Percentiles rank a stretch among this genome's conserved stretches.
Evolutionary conservation across 2,888 invertebrate species (phyloP).

Genomic region (Lumbricus terrestris): DNA sequence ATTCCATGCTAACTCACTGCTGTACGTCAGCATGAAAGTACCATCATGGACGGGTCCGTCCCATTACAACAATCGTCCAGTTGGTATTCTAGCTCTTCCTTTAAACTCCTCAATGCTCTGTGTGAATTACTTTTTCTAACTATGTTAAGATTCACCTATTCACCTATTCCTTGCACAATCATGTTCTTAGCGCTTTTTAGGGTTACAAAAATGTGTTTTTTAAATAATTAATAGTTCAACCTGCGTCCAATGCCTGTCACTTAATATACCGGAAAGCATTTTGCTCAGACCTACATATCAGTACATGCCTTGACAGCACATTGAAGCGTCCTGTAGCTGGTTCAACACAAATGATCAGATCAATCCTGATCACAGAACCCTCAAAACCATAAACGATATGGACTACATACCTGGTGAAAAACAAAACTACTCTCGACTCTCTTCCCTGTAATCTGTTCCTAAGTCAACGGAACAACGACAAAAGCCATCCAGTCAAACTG

Average conservation of each 20-base stretch:
- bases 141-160: too few relatives aligned
- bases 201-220: too few relatives aligned
- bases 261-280: background rate
- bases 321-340: background rate
- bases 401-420: background rate
- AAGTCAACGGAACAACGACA: background rate
- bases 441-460: background rate
- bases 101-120: too few relatives aligned
- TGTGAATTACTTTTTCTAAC: too few relatives aligned
- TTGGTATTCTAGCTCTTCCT: too few relatives aligned
- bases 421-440: background rate
- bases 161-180: too few relatives aligned
- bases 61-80: too few relatives aligned
- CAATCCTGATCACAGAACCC: background rate
- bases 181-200: too few relatives aligned
- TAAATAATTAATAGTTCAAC: too few relatives aligned
- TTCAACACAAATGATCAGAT: background rate
- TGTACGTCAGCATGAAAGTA: too few relatives aligned
- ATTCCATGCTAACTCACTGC: too few relatives aligned
- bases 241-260: background rate
- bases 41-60: too few relatives aligned
- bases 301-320: constrained; percentile 13
- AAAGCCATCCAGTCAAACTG: background rate
- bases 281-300: background rate
- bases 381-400: background rate